A percentile compares a stretch with the other conserved stretches of the same genome.
These are phyloP conservation scores for Ianthella basta DNA, from an alignment of 37 sponge, comb jelly and placozoan genomes.

Conservation along the genomic window DNA sequence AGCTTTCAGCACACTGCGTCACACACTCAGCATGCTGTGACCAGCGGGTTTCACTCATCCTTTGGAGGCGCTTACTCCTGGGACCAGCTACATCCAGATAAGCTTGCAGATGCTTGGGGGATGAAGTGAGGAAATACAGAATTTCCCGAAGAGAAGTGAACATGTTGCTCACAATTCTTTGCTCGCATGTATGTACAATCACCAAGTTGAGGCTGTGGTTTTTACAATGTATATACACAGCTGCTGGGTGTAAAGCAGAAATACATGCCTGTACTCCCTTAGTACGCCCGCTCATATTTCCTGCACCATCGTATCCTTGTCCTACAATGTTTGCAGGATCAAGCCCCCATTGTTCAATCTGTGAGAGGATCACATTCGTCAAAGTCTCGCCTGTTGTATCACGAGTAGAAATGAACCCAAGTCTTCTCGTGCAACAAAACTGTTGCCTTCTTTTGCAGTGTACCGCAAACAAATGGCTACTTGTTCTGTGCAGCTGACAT, in stretches of 20 bases:
- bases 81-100: too few relatives aligned
- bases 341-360: neutral
- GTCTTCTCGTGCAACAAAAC: neutral
- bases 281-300: neutral
- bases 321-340: neutral
- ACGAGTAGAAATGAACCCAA: neutral
- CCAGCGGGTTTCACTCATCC: too few relatives aligned
- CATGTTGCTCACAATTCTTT: neutral
- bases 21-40: too few relatives aligned
- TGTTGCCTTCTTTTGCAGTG: neutral
- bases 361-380: neutral
- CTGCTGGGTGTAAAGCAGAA: neutral
- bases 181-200: neutral
- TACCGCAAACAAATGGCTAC: too few relatives aligned
- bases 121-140: constrained; percentile 1
- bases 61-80: too few relatives aligned
- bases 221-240: neutral
- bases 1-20: too few relatives aligned
- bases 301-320: neutral
- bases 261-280: neutral
- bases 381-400: neutral
- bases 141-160: neutral
- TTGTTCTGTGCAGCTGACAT: too few relatives aligned
- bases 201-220: neutral
- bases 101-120: too few relatives aligned